phyloP scores from a whole-genome alignment of 2,113 vertebrate species.

The Misgurnus mizolepis region DNA sequence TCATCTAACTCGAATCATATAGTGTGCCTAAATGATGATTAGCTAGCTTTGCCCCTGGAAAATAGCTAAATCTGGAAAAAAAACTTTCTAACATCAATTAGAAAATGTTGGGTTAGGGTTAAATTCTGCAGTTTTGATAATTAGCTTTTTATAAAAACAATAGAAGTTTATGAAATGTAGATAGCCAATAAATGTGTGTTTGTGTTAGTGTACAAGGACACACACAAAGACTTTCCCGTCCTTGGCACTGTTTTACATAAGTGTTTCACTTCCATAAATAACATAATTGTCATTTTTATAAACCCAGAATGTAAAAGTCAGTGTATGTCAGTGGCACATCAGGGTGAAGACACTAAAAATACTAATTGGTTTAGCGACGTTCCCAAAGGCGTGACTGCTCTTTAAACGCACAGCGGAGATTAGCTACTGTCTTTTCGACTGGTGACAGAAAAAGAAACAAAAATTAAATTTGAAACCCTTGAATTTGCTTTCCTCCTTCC shows the following conservation, averaged over 20 bases:
- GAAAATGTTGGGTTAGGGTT: not conserved
- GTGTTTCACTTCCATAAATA: conserved; percentile 64
- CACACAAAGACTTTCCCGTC: conserved; percentile 35
- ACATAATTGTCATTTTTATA: conserved; percentile 65
- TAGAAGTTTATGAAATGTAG: conserved; percentile 17
- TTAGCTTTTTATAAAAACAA: conserved; percentile 8
- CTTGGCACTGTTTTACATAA: conserved; percentile 44
- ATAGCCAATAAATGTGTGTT: not conserved
- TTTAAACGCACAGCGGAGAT: conserved; percentile 47
- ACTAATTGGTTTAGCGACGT: conserved; percentile 62
- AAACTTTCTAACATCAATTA: too few relatives aligned
- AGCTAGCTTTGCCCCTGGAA: too few relatives aligned
- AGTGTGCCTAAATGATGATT: not conserved
- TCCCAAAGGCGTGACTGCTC: conserved; percentile 56
- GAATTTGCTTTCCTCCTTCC: conserved; percentile 44
- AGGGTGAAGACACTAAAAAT: conserved; percentile 56
- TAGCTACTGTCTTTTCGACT: conserved; percentile 38
- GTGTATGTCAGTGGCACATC: conserved; percentile 65
- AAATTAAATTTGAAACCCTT: conserved; percentile 50
- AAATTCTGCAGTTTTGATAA: not conserved
- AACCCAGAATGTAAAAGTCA: conserved; percentile 69
- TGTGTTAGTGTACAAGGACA: not conserved
- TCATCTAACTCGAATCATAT: not conserved
- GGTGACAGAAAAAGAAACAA: conserved; percentile 49
- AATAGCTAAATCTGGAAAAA: too few relatives aligned